Evolutionary conservation across 2,797 vertebrate genomes (phyloP).

Genomic region (Psittacula derbiana): DNA sequence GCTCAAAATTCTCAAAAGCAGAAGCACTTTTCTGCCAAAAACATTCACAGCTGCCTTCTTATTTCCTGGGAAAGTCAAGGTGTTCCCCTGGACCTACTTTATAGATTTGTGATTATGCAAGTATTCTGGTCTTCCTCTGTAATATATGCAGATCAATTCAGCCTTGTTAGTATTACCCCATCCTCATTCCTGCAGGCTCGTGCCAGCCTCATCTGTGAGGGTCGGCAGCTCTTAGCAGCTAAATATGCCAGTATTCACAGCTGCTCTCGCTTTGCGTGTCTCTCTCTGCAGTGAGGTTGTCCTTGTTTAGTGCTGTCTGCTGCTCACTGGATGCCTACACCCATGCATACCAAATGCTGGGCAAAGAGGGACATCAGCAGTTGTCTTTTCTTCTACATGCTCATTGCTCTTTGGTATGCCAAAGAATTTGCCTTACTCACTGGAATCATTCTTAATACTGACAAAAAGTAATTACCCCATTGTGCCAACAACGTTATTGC

Average conservation of each 20-base stretch:
- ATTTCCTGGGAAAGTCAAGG: constrained; percentile 49
- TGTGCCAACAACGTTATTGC: neutral
- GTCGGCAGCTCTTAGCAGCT: neutral
- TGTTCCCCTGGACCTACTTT: constrained; percentile 49
- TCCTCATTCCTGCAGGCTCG: neutral
- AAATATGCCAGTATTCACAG: constrained; percentile 32
- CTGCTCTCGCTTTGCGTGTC: neutral
- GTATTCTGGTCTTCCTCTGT: neutral
- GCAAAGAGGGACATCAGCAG: neutral
- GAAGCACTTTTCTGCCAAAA: constrained; percentile 2
- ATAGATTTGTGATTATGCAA: neutral
- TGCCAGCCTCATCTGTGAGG: constrained; percentile 54
- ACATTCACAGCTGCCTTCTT: constrained; percentile 27
- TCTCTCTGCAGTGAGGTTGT: neutral
- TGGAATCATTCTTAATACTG: fast-evolving
- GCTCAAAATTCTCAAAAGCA: neutral
- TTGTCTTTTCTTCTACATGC: fast-evolving
- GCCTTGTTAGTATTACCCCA: neutral
- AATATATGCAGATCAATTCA: constrained; percentile 43
- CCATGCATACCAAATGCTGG: neutral
- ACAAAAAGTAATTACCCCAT: neutral
- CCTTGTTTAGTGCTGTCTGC: neutral
- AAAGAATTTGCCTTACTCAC: fast-evolving
- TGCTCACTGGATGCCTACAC: neutral
- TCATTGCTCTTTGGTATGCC: fast-evolving